A percentile compares a stretch with the other conserved stretches of the same genome.
Conservation (phyloP, 2,113 vertebrate species). For the Agapornis roseicollis region DNA sequence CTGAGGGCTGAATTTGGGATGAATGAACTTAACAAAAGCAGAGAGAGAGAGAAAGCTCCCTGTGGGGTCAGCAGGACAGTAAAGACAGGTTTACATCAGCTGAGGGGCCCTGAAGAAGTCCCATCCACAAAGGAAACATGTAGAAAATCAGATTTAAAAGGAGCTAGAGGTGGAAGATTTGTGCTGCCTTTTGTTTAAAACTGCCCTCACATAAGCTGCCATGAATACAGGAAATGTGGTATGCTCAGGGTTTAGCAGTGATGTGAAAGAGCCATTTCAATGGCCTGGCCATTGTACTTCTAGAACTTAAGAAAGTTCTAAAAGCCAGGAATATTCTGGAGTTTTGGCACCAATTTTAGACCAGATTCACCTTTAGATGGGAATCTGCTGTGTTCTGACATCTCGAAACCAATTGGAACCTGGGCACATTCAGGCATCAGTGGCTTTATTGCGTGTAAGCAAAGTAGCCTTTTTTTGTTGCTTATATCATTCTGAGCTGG, state of each 20-base stretch:
- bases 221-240: rapidly evolving
- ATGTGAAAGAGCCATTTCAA: not conserved
- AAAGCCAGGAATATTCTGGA: not conserved
- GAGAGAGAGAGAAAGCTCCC: not conserved
- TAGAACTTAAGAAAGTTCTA: not conserved
- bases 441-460: not conserved
- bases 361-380: not conserved
- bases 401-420: not conserved
- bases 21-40: not conserved
- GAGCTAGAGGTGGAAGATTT: not conserved
- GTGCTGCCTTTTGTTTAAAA: not conserved
- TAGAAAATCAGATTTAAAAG: not conserved
- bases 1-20: not conserved
- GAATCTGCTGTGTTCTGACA: not conserved
- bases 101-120: not conserved
- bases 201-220: not conserved
- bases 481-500: not conserved
- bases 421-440: not conserved
- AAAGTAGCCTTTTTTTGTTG: not conserved
- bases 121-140: not conserved
- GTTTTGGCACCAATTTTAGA: not conserved
- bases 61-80: not conserved
- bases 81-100: not conserved
- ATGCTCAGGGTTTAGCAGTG: not conserved
- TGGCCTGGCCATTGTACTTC: not conserved